Base-by-base conservation (phyloP, 2,888 invertebrate genomes). In the Pachycephus smyrnensis region DNA sequence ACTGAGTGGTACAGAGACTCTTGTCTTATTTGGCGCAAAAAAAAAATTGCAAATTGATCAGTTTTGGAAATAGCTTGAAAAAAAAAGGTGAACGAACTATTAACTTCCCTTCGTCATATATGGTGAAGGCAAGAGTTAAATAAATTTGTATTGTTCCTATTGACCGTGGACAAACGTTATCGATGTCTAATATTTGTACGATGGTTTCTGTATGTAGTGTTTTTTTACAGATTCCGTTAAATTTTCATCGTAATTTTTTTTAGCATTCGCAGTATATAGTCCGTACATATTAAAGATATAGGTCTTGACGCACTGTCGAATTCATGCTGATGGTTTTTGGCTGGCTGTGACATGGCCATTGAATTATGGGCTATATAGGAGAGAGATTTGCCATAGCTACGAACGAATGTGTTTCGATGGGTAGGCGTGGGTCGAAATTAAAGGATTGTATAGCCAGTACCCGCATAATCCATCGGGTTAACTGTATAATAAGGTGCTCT, bases 401-500 rank as follows among this genome's bases (percentile, higher is more conserved):
- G 31, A 73, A 11, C 71, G 31, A 73, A 76, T 68, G 73, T 73
- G 4, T n/a, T 55, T 32, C 74, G 68, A 23, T 69, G 73, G 11
- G 15, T 32, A 23, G 15, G 30, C 75, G 80, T 80, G 77, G 80
- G 80, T 40, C 68, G 77, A 33, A 79, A 79, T 55, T 55, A 69
- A 75, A 68, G 75, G 75, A 79, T 71, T 31, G 36, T 35, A 12
- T 73, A 23, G 71, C 23, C 73, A 74, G 55, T 77, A 76, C 80
- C 80, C 80, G 80, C 80, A 80, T 80, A 76, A 77, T 30, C 75
- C 55, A 55, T 55, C 23, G 37, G 68, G 55, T 76, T 71, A 76
- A 80, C 79, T 74, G 74, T 71, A 75, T 71, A 76, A 76, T 71
- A 73, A 77, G 68, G 12, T 75, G 68, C 73, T 73, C 74, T 33